Evolutionary conservation across 1,140 invertebrate genomes (phyloP), one percentile per base, ranked within the genome.

Genomic region (Caenorhabditis latens): DNA sequence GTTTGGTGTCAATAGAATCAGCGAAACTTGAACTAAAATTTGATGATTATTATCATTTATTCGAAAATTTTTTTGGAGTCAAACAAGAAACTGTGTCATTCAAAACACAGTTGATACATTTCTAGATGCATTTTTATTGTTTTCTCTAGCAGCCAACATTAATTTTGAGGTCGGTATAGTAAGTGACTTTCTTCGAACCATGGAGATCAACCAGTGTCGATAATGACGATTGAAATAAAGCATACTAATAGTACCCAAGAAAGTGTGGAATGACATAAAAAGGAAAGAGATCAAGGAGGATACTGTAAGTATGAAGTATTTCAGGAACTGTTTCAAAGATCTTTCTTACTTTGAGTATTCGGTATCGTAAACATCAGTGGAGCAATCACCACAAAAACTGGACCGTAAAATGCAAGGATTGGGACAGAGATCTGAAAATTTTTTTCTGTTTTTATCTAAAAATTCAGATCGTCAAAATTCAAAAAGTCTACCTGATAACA

Each of bases 221-320:
- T 79, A 79, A n/a, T 79, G 71, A 24, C 46, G 43, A 24, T 79
- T 79, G 71, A 79, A 79, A 24, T 79, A 79, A 21, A 79, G n/a
- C 71, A 79, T 79, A 46, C 71, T 79, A 21, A 79, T 13, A 9
- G 71, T 79, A 4, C 71, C 71, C 16, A 79, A 24, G 24, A 79
- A 79, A 0, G 71, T 79, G 46, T 79, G 71, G 21, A 50, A 21
- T 2, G 71, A 79, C 4, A 48, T 13, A 14, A 13, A 79, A n/a
- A 79, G n/a, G 0, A 79, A n/a, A 3, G 71, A 50, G 11, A 79
- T 79, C 21, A 53, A 79, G 46, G 53, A 79, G 16, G 46, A 50
- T n/a, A 79, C 71, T 79, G 46, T 8, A 79, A 50, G 5, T n/a
- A 21, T n/a, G n/a, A n/a, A n/a, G n/a, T n/a, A n/a, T n/a, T n/a